Conservation (phyloP, 2,797 vertebrate genomes). For the Sebastiscus tertius region DNA sequence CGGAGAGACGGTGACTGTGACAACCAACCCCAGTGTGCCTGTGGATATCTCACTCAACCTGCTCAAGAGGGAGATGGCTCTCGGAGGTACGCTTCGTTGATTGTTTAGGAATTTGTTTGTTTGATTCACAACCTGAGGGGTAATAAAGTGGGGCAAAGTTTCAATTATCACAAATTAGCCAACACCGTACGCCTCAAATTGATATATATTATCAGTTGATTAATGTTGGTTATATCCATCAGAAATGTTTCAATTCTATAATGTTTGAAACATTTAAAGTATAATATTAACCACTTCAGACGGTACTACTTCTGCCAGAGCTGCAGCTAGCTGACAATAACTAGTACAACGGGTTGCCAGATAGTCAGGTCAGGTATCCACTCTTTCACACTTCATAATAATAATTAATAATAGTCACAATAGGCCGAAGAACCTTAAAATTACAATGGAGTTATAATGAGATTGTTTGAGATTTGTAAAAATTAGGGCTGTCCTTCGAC, state of each 20-base stretch:
- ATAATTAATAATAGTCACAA: no score
- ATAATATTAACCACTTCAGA: background rate
- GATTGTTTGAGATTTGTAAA: background rate
- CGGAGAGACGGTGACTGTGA: conserved; percentile 89
- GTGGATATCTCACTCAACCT: conserved; percentile 95
- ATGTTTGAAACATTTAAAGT: background rate
- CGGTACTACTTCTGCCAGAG: background rate
- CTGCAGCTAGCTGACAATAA: background rate
- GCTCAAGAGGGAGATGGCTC: conserved; percentile 91
- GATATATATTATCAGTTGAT: background rate
- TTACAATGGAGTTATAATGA: background rate
- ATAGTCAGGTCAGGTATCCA: background rate
- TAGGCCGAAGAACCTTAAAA: background rate
- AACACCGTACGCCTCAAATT: background rate
- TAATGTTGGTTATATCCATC: background rate
- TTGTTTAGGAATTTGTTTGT: background rate
- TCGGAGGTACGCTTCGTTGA: conserved; percentile 81
- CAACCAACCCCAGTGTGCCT: conserved; percentile 94
- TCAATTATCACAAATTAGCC: background rate
- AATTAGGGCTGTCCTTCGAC: no score
- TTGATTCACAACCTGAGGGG: background rate
- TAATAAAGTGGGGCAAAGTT: background rate
- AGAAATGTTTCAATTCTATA: background rate
- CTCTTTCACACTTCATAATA: background rate
- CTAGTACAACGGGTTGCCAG: background rate